Evolutionary conservation across 2,888 invertebrate genomes (phyloP), one percentile per base, ranked within the genome.

Genomic region (Noctuana brunneofusca): DNA sequence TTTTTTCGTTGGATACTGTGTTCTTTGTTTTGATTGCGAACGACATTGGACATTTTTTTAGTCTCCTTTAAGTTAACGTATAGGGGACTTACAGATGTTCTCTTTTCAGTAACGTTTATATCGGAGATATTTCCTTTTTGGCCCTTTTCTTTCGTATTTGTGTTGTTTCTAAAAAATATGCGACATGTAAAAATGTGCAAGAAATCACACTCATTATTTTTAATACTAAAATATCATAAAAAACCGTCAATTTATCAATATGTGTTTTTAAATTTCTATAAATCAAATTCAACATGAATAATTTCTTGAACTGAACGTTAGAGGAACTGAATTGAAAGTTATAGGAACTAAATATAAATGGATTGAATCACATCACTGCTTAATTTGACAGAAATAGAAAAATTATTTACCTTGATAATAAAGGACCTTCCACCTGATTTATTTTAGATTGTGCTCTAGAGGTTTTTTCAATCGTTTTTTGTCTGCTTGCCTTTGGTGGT

Each of bases 401-500:
- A 14, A 4, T 14, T 8, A 16, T 18, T 43, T 66, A 72, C 72
- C 68, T 68, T 59, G 59, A 38, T 22, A 67, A 41, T 30, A 64
- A 54, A 32, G 67, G 60, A 64, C 63, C 63, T 65, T 60, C 50
- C 58, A 8, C 41, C 41, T 60, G 48, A 63, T 65, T 66, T 66
- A 65, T 48, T 67, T 60, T 64, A 59, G 56, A 22, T 52, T 53
- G 53, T 65, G n/a, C 12, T 16, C 18, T 63, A 50, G 20, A 22
- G 4, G 38, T 22, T 3, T 5, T 38, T 41, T 49, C 55, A 0
- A 49, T n/a, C 12, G 9, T 38, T 64, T 71, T 78, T 63, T 68
- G 64, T 69, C 69, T 75, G 48, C 74, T 74, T 64, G 75, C 69
- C 66, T 84, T 87, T 18, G 85, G 83, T 54, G 88, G 87, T 68